phyloP scores from a whole-genome alignment of 2,888 invertebrate genomes.

The Mesorhabditis spiculigera region DNA sequence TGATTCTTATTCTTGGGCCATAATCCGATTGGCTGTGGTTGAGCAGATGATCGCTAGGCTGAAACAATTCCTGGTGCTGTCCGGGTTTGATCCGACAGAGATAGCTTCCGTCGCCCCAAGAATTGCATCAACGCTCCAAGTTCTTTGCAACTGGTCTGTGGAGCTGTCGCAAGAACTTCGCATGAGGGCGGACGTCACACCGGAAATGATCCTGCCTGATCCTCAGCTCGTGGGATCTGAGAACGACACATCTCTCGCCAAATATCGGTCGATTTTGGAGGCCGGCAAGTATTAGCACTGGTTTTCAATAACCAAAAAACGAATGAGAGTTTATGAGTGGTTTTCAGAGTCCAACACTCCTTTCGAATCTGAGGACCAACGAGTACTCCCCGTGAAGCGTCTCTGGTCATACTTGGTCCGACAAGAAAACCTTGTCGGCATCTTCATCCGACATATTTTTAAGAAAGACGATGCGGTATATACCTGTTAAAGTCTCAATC shows the following conservation, averaged over 20 bases:
- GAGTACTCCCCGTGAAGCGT: conserved; percentile 70
- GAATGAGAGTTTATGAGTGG: not conserved
- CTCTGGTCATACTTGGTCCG: conserved; percentile 89
- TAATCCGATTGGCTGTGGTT: conserved; percentile 83
- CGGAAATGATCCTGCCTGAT: conserved; percentile 38
- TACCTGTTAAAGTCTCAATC: not conserved
- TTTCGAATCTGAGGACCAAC: conserved; percentile 70
- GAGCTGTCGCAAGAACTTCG: conserved; percentile 69
- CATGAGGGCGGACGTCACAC: not conserved
- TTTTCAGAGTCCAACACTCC: conserved; percentile 75
- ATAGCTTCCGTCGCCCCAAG: conserved; percentile 88
- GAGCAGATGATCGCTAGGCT: conserved; percentile 79
- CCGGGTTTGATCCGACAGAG: conserved; percentile 76
- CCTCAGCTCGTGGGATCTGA: no score
- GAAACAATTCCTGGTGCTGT: conserved; percentile 79
- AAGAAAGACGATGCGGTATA: conserved; percentile 24
- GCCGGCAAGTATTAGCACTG: not conserved
- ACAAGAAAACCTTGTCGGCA: conserved; percentile 86
- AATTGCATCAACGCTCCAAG: conserved; percentile 81
- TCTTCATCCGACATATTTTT: conserved; percentile 91
- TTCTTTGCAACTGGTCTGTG: conserved; percentile 85
- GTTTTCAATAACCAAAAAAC: not conserved
- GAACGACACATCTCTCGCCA: not conserved
- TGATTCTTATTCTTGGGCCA: conserved; percentile 89
- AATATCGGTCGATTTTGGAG: not conserved